Evolutionary conservation across 2,888 invertebrate species (phyloP).

Genomic region (Ligdia adustata): DNA sequence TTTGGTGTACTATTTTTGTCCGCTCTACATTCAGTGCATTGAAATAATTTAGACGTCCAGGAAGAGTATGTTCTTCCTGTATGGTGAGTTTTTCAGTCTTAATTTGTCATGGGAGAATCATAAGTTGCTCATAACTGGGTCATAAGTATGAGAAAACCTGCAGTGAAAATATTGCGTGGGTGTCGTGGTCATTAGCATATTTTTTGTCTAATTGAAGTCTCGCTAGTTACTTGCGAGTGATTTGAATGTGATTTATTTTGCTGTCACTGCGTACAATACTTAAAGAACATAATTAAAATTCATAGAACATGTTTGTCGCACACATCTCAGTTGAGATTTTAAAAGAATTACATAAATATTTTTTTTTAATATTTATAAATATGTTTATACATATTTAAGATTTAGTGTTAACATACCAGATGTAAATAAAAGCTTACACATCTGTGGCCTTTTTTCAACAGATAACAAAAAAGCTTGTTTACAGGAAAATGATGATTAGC

Average conservation of each 20-base stretch:
- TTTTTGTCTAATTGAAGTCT: constrained; percentile 45
- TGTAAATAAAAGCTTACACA: too few relatives aligned
- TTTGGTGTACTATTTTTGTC: constrained; percentile 82
- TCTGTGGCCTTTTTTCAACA: too few relatives aligned
- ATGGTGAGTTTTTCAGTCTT: constrained; percentile 58
- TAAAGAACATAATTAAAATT: too few relatives aligned
- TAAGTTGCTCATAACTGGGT: constrained; percentile 38
- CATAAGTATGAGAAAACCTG: constrained; percentile 28
- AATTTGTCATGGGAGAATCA: constrained; percentile 30
- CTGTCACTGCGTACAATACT: too few relatives aligned
- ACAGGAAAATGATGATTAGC: too few relatives aligned
- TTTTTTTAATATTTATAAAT: too few relatives aligned
- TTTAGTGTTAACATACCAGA: too few relatives aligned
- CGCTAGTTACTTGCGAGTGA: constrained; percentile 29
- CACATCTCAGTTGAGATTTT: too few relatives aligned
- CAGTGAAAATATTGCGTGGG: constrained; percentile 50
- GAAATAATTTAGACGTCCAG: constrained; percentile 78
- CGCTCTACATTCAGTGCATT: constrained; percentile 78
- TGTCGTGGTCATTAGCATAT: constrained; percentile 58
- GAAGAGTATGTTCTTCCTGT: constrained; percentile 75
- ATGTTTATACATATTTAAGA: too few relatives aligned
- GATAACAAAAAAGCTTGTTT: too few relatives aligned
- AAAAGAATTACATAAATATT: too few relatives aligned
- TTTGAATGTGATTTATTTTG: constrained; percentile 21
- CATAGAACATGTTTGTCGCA: too few relatives aligned